Conservation (phyloP, 2,113 vertebrate species). For the Heliornis fulica region DNA sequence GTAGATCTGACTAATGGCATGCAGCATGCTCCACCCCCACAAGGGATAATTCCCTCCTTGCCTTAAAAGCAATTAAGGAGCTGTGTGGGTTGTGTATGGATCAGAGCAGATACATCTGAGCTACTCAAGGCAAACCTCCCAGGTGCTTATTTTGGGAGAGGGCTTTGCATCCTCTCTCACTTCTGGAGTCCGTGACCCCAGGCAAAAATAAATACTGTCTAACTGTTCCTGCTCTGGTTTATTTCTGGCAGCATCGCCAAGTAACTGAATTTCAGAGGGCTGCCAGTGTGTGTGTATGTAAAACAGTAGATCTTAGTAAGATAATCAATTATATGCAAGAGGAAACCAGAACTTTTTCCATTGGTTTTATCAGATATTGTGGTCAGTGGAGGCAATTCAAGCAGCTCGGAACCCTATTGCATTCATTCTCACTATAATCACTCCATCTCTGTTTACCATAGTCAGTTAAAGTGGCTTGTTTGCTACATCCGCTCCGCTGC, state of each 20-base stretch:
- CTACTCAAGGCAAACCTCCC: background rate
- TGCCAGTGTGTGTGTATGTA: slow-evolving; percentile 23
- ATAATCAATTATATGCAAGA: slow-evolving; percentile 86
- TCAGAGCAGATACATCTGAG: background rate
- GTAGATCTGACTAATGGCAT: background rate
- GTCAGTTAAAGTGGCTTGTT: slow-evolving; percentile 86
- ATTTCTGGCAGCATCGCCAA: slow-evolving; percentile 63
- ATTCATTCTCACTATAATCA: slow-evolving; percentile 82
- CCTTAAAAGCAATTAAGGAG: background rate
- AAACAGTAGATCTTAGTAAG: slow-evolving; percentile 78
- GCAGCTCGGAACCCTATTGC: slow-evolving; percentile 75
- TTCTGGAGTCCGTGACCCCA: slow-evolving; percentile 31
- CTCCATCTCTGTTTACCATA: slow-evolving; percentile 82
- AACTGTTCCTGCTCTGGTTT: slow-evolving; percentile 64
- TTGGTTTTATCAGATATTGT: slow-evolving; percentile 88
- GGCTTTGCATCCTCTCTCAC: slow-evolving; percentile 38
- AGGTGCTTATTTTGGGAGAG: slow-evolving; percentile 34
- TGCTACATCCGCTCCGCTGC: slow-evolving; percentile 77
- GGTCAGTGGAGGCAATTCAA: slow-evolving; percentile 80
- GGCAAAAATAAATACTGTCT: slow-evolving; percentile 52
- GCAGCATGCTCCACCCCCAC: background rate
- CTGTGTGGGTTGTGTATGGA: background rate
- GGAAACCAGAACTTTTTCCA: slow-evolving; percentile 90
- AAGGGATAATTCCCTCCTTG: background rate
- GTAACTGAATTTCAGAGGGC: slow-evolving; percentile 69